Percentiles rank a stretch among this genome's conserved stretches.
phyloP scores from a whole-genome alignment of 2,113 vertebrate genomes.

The Archocentrus centrarchus region DNA sequence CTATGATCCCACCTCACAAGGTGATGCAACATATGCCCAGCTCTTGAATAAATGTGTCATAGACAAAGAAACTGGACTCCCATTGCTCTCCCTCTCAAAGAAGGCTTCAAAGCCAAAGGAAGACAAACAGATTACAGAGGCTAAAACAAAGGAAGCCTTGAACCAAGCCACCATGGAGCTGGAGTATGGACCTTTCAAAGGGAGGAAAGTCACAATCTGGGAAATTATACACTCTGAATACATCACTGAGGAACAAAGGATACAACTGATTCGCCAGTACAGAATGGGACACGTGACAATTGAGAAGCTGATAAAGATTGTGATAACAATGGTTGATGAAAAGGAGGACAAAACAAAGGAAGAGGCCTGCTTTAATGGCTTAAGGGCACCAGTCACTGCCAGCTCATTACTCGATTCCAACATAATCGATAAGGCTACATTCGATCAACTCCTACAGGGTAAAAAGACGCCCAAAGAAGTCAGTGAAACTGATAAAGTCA shows the following conservation, averaged over 20 bases:
- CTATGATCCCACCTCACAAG: constrained; percentile 84
- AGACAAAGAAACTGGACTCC: constrained; percentile 87
- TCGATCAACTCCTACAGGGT: constrained; percentile 87
- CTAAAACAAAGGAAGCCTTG: constrained; percentile 87
- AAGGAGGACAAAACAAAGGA: constrained; percentile 82
- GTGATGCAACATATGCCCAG: constrained; percentile 85
- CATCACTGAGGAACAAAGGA: constrained; percentile 90
- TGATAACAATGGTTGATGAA: constrained; percentile 91
- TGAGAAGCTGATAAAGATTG: constrained; percentile 91
- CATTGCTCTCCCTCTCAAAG: constrained; percentile 86
- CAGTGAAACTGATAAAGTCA: constrained; percentile 80
- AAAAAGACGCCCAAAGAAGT: constrained; percentile 89
- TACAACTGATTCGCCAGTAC: constrained; percentile 90
- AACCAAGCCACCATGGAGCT: constrained; percentile 85
- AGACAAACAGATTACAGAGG: constrained; percentile 83
- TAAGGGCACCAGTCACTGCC: constrained; percentile 87
- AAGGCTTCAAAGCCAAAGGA: constrained; percentile 82
- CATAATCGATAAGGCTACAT: constrained; percentile 87
- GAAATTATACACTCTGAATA: constrained; percentile 95
- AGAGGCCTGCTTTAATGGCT: constrained; percentile 85
- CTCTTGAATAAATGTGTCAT: constrained; percentile 85
- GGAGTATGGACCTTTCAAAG: constrained; percentile 87
- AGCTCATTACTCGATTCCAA: constrained; percentile 85
- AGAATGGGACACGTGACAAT: constrained; percentile 90
- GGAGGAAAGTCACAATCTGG: constrained; percentile 89